Evolutionary conservation across 2,888 invertebrate genomes (phyloP).

Genomic region (Perithous albicinctus): DNA sequence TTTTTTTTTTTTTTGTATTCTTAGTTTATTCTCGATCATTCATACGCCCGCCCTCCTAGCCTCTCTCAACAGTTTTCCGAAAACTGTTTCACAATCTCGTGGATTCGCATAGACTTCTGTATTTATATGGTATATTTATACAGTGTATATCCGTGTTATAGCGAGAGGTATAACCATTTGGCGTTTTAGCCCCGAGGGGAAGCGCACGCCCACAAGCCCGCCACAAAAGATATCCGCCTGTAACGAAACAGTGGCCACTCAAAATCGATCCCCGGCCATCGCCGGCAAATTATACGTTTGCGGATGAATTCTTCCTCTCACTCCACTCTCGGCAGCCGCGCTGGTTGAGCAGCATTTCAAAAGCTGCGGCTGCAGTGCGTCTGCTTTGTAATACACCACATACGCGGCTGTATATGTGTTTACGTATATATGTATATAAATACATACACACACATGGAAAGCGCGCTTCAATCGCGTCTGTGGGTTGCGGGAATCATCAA

Average conservation of each 20-base stretch:
- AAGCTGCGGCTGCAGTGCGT: constrained; percentile 61
- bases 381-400: constrained; percentile 42
- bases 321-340: constrained; percentile 54
- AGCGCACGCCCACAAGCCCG: constrained; percentile 82
- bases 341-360: constrained; percentile 36
- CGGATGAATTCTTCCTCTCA: constrained; percentile 77
- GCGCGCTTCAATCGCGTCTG: constrained; percentile 14
- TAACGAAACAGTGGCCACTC: constrained; percentile 83
- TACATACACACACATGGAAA: constrained; percentile 24
- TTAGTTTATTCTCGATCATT: constrained; percentile 60
- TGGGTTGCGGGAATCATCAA: constrained; percentile 49
- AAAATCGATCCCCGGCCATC: constrained; percentile 81
- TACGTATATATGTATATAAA: no score
- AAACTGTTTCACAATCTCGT: constrained; percentile 62
- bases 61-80: constrained; percentile 24
- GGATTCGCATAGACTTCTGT: background rate
- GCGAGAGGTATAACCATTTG: constrained; percentile 81
- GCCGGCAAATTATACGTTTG: constrained; percentile 83
- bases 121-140: constrained; percentile 34
- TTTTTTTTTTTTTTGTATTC: constrained; percentile 48
- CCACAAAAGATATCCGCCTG: constrained; percentile 84
- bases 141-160: constrained; percentile 60
- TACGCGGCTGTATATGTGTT: background rate
- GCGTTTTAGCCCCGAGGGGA: constrained; percentile 81
- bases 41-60: constrained; percentile 38